Evolutionary conservation across 2,888 invertebrate species (phyloP).

Genomic region (Hypena proboscidalis): DNA sequence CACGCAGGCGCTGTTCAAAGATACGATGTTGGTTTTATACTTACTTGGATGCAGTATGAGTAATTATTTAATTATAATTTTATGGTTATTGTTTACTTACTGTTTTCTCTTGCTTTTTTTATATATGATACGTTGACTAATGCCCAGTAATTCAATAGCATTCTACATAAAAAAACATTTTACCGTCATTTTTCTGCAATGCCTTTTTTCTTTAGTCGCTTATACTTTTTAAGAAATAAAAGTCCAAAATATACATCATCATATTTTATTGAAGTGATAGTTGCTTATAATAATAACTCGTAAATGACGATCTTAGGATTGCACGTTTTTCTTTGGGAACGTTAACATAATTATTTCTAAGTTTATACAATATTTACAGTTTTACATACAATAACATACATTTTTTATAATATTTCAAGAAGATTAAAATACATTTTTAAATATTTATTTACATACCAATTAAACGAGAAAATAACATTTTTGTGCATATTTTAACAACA

Average conservation of each 20-base stretch:
- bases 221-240: constrained; percentile 47
- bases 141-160: too few species aligned
- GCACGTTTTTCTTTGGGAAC: constrained; percentile 80
- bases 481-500: constrained; percentile 15
- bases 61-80: too few species aligned
- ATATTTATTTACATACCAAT: constrained; percentile 36
- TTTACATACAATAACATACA: constrained; percentile 36
- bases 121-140: too few species aligned
- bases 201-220: too few species aligned
- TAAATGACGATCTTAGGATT: constrained; percentile 72
- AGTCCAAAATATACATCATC: constrained; percentile 54
- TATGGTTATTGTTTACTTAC: too few species aligned
- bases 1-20: too few species aligned
- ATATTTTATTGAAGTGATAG: constrained; percentile 77
- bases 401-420: constrained; percentile 38
- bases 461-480: constrained; percentile 29
- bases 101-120: too few species aligned
- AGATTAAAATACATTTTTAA: constrained; percentile 36
- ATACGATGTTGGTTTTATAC: too few species aligned
- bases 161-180: too few species aligned
- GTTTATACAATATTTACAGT: constrained; percentile 51
- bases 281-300: constrained; percentile 62
- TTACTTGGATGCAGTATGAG: too few species aligned
- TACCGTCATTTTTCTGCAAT: too few species aligned
- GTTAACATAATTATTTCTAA: constrained; percentile 52